Base-by-base conservation (phyloP, 1,140 invertebrate species). In the Micrasema longulum region DNA sequence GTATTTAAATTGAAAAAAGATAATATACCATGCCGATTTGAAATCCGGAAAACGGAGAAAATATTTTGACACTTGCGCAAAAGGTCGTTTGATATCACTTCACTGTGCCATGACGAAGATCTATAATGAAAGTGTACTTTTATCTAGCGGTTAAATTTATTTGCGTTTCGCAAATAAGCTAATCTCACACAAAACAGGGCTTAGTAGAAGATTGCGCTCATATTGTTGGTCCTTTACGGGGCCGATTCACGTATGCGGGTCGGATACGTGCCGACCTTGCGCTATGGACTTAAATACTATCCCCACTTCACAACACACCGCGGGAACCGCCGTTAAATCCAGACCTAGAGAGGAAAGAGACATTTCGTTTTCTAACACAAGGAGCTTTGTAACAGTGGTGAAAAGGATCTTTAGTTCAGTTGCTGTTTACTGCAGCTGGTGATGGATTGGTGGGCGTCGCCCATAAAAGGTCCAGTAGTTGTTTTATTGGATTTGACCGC, bases 401-500 rank as follows among this genome's bases (percentile, higher is more conserved):
- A 4, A 0, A n/a, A 41, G 10, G n/a, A n/a, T 14, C 12, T 60
- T 41, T 60, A 41, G 7, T 3, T 38, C 10, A 16, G 7, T 14
- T 20, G 35, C 5, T 60, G 35, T 12, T 12, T 14, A 18, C 36
- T 38, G 36, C 26, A 4, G 26, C 7, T 31, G 26, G 26, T 31
- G 36, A 18, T 1, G 11, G 18, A 60, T 23, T 60, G 55, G 55
- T 20, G 55, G 10, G 36, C 38, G 36, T 60, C 55, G 55, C 35
- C 20, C 16, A 60, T 60, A 60, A 60, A 41, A 60, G 35, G 55
- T 60, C 55, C 36, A 38, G 31, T 55, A 60, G 16, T 60, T 23
- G 55, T 60, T 20, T 60, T 60, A 60, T 60, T 60, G 55, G 55
- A 60, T 60, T 60, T 60, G 55, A 38, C 55, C 55, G 36, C 26